Base-by-base conservation (phyloP, 2,797 vertebrate genomes). In the Synaphobranchus kaupii region DNA sequence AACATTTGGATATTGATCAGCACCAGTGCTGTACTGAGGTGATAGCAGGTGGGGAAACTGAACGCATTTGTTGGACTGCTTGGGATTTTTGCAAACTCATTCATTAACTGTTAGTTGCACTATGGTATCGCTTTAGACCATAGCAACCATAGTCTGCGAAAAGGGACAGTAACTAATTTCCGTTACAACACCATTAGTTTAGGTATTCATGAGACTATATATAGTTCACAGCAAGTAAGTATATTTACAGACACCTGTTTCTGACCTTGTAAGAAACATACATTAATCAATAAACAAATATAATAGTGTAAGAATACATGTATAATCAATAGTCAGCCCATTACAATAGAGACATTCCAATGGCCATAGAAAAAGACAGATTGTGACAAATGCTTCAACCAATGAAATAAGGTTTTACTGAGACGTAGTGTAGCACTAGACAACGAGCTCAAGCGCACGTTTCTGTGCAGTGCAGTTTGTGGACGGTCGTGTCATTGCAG, bases 301-400 rank as follows among this genome's bases (percentile, higher is more conserved):
- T 58, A 58, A 58, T 58, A 54, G 13, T 60, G 22, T 60, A 25
- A 63, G 60, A 63, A 63, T 22, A n/a, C 6, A 22, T 5, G 20
- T 63, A 22, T 68, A 68, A 68, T n/a, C 63, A n/a, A 7, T 68
- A 68, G 10, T 68, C 63, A 50, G 10, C 76, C 76, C 76, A 9
- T 80, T 39, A 80, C 44, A 81, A 81, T 25, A 81, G 7, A 50
- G 47, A 50, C 78, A 81, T 81, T 81, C 78, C 78, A 81, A 81
- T n/a, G 44, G 22, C 22, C 9, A 25, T 15, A 50, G 3, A 28
- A 81, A 50, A 7, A 78, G 22, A 71, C 73, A 44, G 25, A 50
- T 25, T 50, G 20, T n/a, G 44, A 50, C 47, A n/a, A 25, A 10
- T 13, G 20, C 20, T n/a, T 48, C 47, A n/a, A 13, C 47, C 34